phyloP scores from a whole-genome alignment of 2,113 vertebrate genomes.

The Hassar affinis region DNA sequence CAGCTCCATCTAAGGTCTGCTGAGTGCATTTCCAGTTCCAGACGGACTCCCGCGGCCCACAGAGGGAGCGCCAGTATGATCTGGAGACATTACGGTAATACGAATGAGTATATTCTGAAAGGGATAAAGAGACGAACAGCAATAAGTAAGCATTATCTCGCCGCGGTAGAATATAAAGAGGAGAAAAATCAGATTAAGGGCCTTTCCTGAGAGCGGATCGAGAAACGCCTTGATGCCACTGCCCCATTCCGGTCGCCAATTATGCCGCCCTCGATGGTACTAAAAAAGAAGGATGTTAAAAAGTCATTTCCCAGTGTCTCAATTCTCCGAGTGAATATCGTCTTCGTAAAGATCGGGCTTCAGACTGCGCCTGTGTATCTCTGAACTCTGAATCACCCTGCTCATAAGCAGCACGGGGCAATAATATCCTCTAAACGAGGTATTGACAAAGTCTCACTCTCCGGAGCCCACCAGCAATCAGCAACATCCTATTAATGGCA shows the following conservation, averaged over 20 bases:
- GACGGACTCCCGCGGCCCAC: background rate
- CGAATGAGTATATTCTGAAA: background rate
- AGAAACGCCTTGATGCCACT: background rate
- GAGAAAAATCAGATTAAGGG: slow-evolving; percentile 4
- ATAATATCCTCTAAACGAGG: slow-evolving; percentile 37
- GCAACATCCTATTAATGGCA: background rate
- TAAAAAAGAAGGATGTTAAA: slow-evolving; percentile 21
- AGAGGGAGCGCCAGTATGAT: background rate
- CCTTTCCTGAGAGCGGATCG: background rate
- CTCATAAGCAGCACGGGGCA: slow-evolving; percentile 11
- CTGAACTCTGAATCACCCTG: slow-evolving; percentile 24
- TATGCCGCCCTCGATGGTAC: background rate
- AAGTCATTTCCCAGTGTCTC: background rate
- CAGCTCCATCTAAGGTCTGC: slow-evolving; percentile 19
- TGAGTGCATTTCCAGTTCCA: background rate
- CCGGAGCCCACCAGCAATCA: slow-evolving; percentile 9
- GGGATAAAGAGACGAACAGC: slow-evolving; percentile 11
- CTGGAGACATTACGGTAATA: background rate
- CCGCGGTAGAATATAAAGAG: background rate
- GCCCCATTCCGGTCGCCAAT: background rate
- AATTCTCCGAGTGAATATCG: background rate
- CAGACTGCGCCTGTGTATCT: background rate
- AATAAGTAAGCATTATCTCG: slow-evolving; percentile 11
- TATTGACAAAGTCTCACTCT: slow-evolving; percentile 29
- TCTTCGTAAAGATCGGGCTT: background rate